Conservation (phyloP, 2,797 vertebrate genomes). For the Pristis pectinata region DNA sequence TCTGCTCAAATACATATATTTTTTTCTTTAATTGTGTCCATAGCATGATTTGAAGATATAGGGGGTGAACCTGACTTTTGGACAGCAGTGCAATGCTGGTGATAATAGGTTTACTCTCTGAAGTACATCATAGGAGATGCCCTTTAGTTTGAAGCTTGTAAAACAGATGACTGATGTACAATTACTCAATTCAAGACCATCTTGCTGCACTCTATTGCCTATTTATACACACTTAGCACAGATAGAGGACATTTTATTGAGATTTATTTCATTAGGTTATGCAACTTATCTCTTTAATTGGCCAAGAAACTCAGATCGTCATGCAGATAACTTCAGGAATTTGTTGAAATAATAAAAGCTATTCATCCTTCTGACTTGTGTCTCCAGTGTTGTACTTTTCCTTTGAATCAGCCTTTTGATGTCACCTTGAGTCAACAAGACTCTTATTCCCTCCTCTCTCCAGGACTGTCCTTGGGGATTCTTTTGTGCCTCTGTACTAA, state of each 20-base stretch:
- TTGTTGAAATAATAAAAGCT: background rate
- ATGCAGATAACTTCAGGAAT: background rate
- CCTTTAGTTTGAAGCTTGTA: too few species aligned
- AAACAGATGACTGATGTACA: too few species aligned
- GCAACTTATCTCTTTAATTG: background rate
- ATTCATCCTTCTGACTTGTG: background rate
- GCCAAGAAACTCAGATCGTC: background rate
- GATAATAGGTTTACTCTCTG: too few species aligned
- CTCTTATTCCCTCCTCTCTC: background rate
- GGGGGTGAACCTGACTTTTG: too few species aligned
- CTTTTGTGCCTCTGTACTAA: background rate
- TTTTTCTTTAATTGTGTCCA: too few species aligned
- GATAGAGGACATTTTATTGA: background rate
- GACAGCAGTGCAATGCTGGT: too few species aligned
- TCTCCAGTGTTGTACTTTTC: background rate
- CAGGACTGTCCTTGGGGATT: background rate
- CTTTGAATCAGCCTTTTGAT: background rate
- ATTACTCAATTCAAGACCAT: too few species aligned
- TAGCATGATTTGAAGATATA: background rate
- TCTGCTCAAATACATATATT: too few species aligned
- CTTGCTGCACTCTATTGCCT: background rate
- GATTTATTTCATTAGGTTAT: background rate
- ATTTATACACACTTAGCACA: background rate
- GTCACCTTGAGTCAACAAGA: background rate
- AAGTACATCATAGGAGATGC: too few species aligned